A percentile compares a stretch with the other conserved stretches of the same genome.
These are phyloP conservation scores for mouse (Mus musculus) DNA, from an alignment of 2,113 vertebrate species.

Conservation along the genomic window DNA sequence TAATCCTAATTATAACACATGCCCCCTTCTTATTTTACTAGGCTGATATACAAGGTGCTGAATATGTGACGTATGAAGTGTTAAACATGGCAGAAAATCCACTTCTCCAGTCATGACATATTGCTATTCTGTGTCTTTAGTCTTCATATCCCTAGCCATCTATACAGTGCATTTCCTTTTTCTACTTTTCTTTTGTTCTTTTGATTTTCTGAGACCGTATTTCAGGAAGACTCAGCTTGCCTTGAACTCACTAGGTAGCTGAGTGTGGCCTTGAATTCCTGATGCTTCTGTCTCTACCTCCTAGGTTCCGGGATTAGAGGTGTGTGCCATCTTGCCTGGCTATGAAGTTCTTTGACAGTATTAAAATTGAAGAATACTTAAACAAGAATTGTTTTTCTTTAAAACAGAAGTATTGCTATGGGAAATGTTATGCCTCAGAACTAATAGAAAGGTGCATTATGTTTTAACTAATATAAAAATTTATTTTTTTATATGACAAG, in stretches of 20 bases:
- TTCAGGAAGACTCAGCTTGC: neutral
- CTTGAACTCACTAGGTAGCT: neutral
- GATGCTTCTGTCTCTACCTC: neutral
- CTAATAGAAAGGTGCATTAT: constrained; percentile 26
- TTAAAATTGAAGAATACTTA: neutral
- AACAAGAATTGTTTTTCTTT: neutral
- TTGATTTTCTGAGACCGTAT: neutral
- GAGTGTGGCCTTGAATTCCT: neutral
- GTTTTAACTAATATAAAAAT: neutral
- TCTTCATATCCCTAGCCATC: neutral
- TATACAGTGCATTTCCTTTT: neutral
- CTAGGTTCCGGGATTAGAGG: neutral
- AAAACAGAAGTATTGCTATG: neutral
- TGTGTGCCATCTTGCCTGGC: neutral
- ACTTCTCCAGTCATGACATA: neutral
- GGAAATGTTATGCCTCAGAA: constrained; percentile 25
- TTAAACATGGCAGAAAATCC: constrained; percentile 25
- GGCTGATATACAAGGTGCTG: neutral
- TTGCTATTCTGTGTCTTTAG: neutral
- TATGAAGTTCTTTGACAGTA: neutral
- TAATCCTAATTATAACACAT: neutral
- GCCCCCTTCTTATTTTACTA: neutral
- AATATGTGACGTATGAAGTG: neutral
- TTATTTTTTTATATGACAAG: neutral
- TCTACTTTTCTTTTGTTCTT: neutral